Evolutionary conservation across 35 echinoderm and acorn worm genomes (phyloP).

Genomic region (Heliocidaris erythrogramma): DNA sequence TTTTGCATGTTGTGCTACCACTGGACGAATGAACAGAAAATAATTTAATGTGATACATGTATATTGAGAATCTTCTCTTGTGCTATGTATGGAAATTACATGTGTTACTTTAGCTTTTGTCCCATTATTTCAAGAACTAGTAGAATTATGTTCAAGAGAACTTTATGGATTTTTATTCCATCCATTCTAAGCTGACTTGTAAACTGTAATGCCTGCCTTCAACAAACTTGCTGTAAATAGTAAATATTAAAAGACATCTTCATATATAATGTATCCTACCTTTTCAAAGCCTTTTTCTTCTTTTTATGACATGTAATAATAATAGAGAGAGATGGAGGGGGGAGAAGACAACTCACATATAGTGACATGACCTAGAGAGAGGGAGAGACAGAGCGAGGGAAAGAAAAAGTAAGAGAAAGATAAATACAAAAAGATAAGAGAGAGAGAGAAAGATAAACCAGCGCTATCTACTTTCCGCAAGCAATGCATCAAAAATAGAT

Average conservation of each 20-base stretch:
- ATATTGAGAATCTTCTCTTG: no score
- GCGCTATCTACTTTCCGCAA: slow-evolving; percentile 63
- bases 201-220: background rate
- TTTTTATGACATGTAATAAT: no score
- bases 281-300: no score
- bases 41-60: no score
- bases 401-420: background rate
- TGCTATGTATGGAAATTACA: background rate
- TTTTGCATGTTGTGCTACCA: no score
- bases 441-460: background rate
- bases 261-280: background rate
- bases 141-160: background rate
- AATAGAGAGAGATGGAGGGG: no score
- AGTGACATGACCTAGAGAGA: background rate
- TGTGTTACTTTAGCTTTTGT: background rate
- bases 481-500: slow-evolving; percentile 69
- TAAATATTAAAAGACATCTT: background rate
- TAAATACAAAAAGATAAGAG: no score
- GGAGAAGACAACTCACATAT: no score
- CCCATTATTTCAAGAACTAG: background rate
- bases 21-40: no score
- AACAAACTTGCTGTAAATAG: background rate
- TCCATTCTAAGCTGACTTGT: background rate
- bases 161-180: background rate
- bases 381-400: background rate